Conservation (phyloP, 2,797 vertebrate genomes). For the Ataeniobius toweri region DNA sequence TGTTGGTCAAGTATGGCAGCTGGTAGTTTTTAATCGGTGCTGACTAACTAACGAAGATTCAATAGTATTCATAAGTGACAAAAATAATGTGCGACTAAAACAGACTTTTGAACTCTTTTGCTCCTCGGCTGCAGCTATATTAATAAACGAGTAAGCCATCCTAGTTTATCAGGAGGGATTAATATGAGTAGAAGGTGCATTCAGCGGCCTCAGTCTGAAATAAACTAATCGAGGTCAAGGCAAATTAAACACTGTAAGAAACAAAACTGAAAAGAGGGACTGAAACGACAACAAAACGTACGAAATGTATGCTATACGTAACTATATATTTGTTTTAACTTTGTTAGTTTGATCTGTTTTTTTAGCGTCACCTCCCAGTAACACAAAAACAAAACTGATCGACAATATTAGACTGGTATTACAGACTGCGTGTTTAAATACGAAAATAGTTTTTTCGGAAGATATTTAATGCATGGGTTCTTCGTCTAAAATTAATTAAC, state of each 20-base stretch:
- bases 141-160: neutral
- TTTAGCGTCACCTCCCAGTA: neutral
- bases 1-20: slow-evolving; percentile 7
- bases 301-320: neutral
- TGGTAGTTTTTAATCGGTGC: slow-evolving; percentile 15
- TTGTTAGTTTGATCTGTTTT: neutral
- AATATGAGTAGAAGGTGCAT: neutral
- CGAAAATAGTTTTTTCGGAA: neutral
- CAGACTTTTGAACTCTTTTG: neutral
- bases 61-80: neutral
- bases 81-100: neutral
- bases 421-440: neutral
- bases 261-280: neutral
- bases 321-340: neutral
- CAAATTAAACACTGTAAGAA: too few species aligned
- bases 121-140: neutral
- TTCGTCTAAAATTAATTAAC: neutral
- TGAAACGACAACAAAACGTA: neutral
- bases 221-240: neutral
- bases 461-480: neutral
- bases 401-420: neutral
- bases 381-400: slow-evolving; percentile 3
- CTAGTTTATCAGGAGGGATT: neutral
- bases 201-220: neutral
- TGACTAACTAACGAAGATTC: neutral